Conservation (phyloP, 1,140 invertebrate genomes). For the Drosophila arizonae region DNA sequence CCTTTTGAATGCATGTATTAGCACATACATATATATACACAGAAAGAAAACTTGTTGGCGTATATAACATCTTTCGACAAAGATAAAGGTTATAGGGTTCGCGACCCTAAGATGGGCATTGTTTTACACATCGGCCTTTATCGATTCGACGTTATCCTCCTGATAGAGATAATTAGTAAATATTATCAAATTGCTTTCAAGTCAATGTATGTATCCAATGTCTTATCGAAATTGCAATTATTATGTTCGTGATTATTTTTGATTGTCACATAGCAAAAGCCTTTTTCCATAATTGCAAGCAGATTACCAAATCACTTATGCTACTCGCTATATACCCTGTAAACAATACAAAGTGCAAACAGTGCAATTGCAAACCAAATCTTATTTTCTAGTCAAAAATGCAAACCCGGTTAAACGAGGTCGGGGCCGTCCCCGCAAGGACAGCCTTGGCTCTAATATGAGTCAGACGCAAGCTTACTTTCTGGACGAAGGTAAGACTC, state of each 20-base stretch:
- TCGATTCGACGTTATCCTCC: too few species aligned
- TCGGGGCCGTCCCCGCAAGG: conserved; percentile 85
- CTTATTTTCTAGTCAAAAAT: conserved; percentile 82
- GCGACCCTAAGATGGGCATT: too few species aligned
- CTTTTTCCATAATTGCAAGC: conserved; percentile 4
- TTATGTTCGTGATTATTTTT: conserved; percentile 25
- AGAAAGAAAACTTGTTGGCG: too few species aligned
- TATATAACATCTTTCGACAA: too few species aligned
- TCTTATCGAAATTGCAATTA: conserved; percentile 20
- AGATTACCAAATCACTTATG: conserved; percentile 15
- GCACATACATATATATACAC: too few species aligned
- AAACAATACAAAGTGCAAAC: conserved; percentile 26
- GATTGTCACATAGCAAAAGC: conserved; percentile 13
- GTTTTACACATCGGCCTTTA: too few species aligned
- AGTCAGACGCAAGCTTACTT: conserved; percentile 83
- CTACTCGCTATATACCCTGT: not conserved
- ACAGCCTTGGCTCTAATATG: conserved; percentile 83
- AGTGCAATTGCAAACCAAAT: conserved; percentile 46
- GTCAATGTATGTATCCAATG: conserved; percentile 5
- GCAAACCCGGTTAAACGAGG: conserved; percentile 84
- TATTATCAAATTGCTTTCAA: conserved; percentile 20
- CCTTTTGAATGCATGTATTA: too few species aligned
- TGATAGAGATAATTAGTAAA: conserved; percentile 3
- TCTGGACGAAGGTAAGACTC: conserved; percentile 85
- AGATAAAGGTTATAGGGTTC: too few species aligned